Percentiles rank a stretch among this genome's conserved stretches.
phyloP scores from a whole-genome alignment of 2,113 vertebrate genomes.

The Lota lota region DNA sequence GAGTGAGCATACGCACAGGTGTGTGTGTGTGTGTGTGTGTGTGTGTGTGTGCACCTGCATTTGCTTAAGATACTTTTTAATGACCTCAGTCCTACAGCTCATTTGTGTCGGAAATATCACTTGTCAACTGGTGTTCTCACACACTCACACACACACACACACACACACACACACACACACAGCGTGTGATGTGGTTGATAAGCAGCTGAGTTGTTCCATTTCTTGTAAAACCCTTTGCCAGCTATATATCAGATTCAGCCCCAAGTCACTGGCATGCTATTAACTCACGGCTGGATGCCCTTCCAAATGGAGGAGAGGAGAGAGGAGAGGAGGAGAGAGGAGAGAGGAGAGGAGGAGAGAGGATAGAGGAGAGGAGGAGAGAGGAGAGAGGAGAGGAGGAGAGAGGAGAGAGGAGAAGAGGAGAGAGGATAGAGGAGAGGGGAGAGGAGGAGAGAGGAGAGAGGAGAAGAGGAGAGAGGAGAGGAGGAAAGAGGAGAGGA shows the following conservation, averaged over 20 bases:
- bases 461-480: background rate
- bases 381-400: background rate
- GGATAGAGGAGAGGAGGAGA: background rate
- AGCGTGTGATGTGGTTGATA: background rate
- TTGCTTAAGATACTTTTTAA: background rate
- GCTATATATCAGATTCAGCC: background rate
- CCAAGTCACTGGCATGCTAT: background rate
- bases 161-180: background rate
- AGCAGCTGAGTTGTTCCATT: background rate
- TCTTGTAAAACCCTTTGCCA: background rate
- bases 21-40: slow-evolving; percentile 22
- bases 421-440: background rate
- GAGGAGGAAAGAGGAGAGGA: background rate
- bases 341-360: background rate
- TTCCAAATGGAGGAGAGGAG: background rate
- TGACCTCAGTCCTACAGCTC: background rate
- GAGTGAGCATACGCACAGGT: slow-evolving; percentile 10
- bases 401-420: background rate
- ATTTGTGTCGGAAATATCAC: background rate
- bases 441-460: too few relatives aligned
- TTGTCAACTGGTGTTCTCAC: background rate
- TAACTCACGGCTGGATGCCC: background rate
- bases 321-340: background rate
- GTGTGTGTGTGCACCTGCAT: slow-evolving; percentile 13
- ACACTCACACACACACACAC: background rate